phyloP scores from a whole-genome alignment of 2,113 vertebrate species.

The Hemichromis elongatus region DNA sequence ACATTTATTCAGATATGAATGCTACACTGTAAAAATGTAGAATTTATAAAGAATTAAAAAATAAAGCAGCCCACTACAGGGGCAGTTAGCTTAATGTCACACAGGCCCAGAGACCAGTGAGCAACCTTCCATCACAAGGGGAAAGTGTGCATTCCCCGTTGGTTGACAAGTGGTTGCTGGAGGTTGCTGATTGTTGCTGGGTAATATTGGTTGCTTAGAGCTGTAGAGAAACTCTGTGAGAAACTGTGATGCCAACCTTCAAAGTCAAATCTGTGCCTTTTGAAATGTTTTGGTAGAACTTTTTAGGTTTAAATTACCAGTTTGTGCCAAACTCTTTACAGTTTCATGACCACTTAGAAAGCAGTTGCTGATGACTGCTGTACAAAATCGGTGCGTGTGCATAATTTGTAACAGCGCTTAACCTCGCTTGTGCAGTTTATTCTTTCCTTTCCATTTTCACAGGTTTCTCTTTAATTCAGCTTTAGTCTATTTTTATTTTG shows the following conservation, averaged over 20 bases:
- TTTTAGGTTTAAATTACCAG: background rate
- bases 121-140: accelerated
- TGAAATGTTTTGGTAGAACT: background rate
- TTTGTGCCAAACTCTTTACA: background rate
- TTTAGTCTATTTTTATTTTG: background rate
- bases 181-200: background rate
- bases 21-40: background rate
- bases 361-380: background rate
- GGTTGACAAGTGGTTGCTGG: background rate
- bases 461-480: background rate
- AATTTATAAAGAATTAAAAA: background rate
- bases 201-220: background rate
- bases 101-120: background rate
- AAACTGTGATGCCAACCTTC: background rate
- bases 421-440: background rate
- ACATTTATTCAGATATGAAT: background rate
- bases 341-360: background rate
- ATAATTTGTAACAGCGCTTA: background rate
- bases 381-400: background rate
- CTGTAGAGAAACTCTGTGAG: background rate
- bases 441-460: background rate
- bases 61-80: background rate
- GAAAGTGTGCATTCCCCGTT: background rate
- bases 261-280: background rate
- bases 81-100: background rate